Base-by-base conservation (phyloP, 1,140 invertebrate species). In the Anastrepha obliqua region DNA sequence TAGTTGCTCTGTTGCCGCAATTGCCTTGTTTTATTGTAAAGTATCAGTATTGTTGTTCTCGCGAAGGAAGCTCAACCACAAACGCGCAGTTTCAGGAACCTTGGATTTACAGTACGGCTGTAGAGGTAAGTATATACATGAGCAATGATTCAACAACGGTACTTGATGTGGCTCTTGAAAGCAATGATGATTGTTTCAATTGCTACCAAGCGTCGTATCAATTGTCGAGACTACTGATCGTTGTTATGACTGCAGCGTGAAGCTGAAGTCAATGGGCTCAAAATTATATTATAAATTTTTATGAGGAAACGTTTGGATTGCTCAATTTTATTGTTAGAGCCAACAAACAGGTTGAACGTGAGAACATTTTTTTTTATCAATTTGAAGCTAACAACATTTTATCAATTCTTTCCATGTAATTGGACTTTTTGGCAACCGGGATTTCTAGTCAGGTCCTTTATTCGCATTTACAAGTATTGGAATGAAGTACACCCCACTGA, bases 11-110 rank as follows among this genome's bases (percentile, higher is more conserved):
- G 64, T 44, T 74, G 67, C 15, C 44, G 42, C 11, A n/a, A 17
- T 74, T 47, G 39, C 42, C 42, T 47, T 74, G 42, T 17, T 47
- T 74, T 74, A 67, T 74, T 74, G 67, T 74, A 74, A 74, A 74
- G 67, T n/a, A 13, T 47, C 67, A 17, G 47, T 81, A 29, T 81
- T 81, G 42, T 29, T 81, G 74, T 42, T 39, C 44, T 47, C 42
- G 15, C 47, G 47, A 81, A 81, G 47, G 74, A 81, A 81, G 47
- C 74, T 11, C 74, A 81, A 58, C 74, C 74, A 55, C 74, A 81
- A n/a, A 47, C 44, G 15, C 44, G 74, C 74, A 47, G 74, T 81
- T 81, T 20, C 67, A 51, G 15, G 55, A 81, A 7, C 44, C n/a
- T 55, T 81, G 47, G 74, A 81, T 78, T 17, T 29, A 9, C 42